Percentiles rank a stretch among this genome's conserved stretches.
phyloP scores from a whole-genome alignment of 2,888 invertebrate species.

The Anorthoa munda region DNA sequence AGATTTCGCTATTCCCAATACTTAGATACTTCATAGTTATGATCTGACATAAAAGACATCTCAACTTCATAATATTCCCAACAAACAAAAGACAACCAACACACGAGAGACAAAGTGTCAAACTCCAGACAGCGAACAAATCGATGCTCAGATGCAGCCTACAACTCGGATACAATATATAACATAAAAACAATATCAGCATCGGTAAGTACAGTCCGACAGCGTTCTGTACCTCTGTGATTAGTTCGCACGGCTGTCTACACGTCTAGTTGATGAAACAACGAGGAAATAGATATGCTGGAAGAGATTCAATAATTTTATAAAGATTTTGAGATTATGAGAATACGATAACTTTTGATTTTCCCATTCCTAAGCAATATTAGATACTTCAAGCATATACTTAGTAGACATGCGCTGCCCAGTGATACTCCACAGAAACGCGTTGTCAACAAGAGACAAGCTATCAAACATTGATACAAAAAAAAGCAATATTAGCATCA shows the following conservation, averaged over 20 bases:
- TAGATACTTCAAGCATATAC: too few relatives aligned
- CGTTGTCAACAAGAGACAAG: too few relatives aligned
- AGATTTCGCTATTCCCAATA: too few relatives aligned
- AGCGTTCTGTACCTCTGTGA: conserved; percentile 45
- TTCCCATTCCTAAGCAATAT: too few relatives aligned
- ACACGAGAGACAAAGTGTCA: not conserved
- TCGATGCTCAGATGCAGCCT: not conserved
- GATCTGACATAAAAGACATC: too few relatives aligned
- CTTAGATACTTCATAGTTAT: too few relatives aligned
- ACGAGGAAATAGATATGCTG: conserved; percentile 22
- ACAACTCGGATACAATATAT: not conserved
- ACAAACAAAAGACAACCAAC: not conserved
- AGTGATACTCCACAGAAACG: too few relatives aligned
- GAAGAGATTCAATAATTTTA: conserved; percentile 16
- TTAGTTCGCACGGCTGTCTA: conserved; percentile 69
- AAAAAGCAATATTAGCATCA: conserved; percentile 28
- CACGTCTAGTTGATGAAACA: conserved; percentile 47
- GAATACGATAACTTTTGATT: too few relatives aligned
- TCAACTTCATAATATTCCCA: too few relatives aligned
- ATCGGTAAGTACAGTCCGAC: conserved; percentile 25
- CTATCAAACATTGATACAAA: too few relatives aligned
- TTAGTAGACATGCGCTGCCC: too few relatives aligned
- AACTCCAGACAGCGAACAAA: conserved; percentile 6
- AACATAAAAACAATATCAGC: conserved; percentile 32
- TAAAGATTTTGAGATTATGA: too few relatives aligned